Conservation (phyloP, 2,888 invertebrate genomes). For the Druceiella hillmani region DNA sequence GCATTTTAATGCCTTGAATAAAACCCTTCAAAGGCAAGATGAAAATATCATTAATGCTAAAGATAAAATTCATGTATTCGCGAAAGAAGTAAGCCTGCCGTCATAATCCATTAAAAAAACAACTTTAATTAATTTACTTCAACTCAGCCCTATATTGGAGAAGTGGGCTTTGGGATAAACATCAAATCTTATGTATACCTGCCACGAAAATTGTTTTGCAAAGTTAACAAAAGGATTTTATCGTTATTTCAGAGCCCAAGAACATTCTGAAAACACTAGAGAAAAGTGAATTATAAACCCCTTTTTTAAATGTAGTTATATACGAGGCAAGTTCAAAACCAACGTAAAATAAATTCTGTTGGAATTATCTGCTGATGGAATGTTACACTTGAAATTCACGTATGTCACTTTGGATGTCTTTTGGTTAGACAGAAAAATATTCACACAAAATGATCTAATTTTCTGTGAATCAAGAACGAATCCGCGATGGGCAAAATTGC, state of each 20-base stretch:
- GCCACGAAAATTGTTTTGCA: constrained; percentile 18
- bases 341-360: constrained; percentile 21
- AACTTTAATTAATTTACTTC: constrained; percentile 14
- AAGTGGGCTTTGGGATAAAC: constrained; percentile 18
- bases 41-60: no score
- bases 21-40: no score
- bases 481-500: no score
- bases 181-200: constrained; percentile 15
- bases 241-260: constrained; percentile 17
- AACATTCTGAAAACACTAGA: constrained; percentile 20
- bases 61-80: no score
- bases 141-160: constrained; percentile 16
- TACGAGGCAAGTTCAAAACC: constrained; percentile 19
- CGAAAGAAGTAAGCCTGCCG: no score
- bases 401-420: constrained; percentile 18
- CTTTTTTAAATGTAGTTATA: constrained; percentile 17
- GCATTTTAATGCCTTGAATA: no score
- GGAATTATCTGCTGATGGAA: constrained; percentile 24
- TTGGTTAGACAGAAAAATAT: constrained; percentile 17
- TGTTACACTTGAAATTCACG: constrained; percentile 23
- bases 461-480: no score
- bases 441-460: no score
- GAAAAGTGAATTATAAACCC: constrained; percentile 18
- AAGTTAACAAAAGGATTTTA: constrained; percentile 21
- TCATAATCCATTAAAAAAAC: no score